Evolutionary conservation across 1,140 invertebrate genomes (phyloP), one percentile per base, ranked within the genome.

Genomic region (Artemia franciscana): DNA sequence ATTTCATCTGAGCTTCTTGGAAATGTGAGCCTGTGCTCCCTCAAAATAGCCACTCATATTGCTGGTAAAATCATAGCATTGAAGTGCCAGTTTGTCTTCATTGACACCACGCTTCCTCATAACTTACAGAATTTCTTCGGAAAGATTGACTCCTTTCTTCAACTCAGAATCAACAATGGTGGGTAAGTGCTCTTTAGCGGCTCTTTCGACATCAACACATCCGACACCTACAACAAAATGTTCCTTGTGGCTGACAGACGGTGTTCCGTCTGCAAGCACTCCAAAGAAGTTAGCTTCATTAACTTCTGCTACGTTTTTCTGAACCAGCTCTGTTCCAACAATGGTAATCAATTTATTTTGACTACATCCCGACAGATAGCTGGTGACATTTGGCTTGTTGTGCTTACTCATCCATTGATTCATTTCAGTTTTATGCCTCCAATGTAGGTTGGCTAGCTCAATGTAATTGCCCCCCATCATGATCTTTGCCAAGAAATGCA

Each of bases 201-300:
- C 57, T 18, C 57, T 5, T 23, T 58, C n/a, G 21, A 7, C 57
- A 7, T 58, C 18, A 5, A 58, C 57, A 24, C 24, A 58, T 58
- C 57, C 18, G 5, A 58, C 57, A n/a, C 5, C 1, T 23, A 58
- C 21, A 5, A 58, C 24, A 5, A 58, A 24, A 18, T 58, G 21
- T 58, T 58, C 57, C 24, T 58, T n/a, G 57, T 58, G 57, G 24
- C 57, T 58, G n/a, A n/a, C n/a, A n/a, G n/a, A n/a, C n/a, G n/a
- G n/a, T n/a, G n/a, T n/a, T n/a, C n/a, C n/a, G n/a, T 58, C 57
- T 5, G 57, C 57, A 58, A 58, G 24, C 7, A 58, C 25, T 58
- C 57, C 57, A 18, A 24, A 58, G 18, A 4, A 58, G 23, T 58
- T 24, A 24, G 57, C 57, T 18, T 58, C 25, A 58, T 58, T 58